Conservation (phyloP, 2,888 invertebrate genomes). For the Nysson spinosus region DNA sequence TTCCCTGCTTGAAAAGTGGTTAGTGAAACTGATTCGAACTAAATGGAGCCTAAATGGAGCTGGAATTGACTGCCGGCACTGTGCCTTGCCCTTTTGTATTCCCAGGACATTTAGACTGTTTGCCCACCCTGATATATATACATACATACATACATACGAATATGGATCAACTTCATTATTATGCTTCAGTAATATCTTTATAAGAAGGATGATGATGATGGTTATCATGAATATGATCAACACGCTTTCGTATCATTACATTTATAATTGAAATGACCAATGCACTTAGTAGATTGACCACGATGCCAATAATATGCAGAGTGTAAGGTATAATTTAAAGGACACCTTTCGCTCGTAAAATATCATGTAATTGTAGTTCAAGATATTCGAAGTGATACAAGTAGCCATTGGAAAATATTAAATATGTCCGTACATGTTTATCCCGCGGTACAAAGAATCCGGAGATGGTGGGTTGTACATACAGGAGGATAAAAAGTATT, state of each 20-base stretch:
- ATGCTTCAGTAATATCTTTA: neutral
- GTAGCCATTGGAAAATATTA: no score
- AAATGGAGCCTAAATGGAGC: constrained; percentile 72
- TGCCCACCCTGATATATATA: constrained; percentile 27
- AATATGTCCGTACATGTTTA: neutral
- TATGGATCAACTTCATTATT: constrained; percentile 10
- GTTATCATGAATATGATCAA: no score
- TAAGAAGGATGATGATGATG: no score
- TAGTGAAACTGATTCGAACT: constrained; percentile 67
- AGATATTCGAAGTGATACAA: no score
- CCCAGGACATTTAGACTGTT: constrained; percentile 46
- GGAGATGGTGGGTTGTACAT: neutral
- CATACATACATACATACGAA: no score
- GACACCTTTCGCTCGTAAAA: no score
- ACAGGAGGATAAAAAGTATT: constrained; percentile 8
- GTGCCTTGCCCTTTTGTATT: constrained; percentile 52
- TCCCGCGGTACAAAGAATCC: neutral
- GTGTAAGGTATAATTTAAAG: no score
- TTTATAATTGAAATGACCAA: no score
- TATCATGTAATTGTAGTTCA: no score
- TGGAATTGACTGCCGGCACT: constrained; percentile 60
- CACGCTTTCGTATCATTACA: no score
- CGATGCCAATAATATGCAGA: no score
- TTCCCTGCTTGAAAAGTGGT: constrained; percentile 49
- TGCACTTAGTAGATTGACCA: no score